Evolutionary conservation across 2,888 invertebrate genomes (phyloP).

Genomic region (Idaea biselata): DNA sequence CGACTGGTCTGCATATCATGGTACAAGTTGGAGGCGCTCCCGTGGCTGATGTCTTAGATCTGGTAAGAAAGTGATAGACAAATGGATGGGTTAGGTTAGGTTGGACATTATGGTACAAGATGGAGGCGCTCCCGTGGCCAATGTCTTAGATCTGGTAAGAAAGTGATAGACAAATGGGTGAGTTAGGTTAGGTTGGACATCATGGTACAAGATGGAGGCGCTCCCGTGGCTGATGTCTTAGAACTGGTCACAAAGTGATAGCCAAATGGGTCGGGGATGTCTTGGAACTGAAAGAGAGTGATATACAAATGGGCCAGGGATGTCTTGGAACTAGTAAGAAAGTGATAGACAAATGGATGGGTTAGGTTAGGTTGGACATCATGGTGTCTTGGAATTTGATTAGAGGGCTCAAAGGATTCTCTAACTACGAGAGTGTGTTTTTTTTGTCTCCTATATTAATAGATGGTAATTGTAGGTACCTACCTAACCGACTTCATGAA

Average conservation of each 20-base stretch:
- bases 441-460: too few species aligned
- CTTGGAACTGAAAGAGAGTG: too few species aligned
- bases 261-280: background rate
- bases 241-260: constrained; percentile 56
- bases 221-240: constrained; percentile 33
- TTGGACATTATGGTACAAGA: constrained; percentile 82
- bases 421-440: too few species aligned
- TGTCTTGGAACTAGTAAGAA: too few species aligned
- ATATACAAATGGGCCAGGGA: too few species aligned
- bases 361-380: background rate
- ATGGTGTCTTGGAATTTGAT: too few species aligned
- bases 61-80: constrained; percentile 67
- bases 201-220: background rate
- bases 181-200: constrained; percentile 61
- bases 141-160: too few species aligned
- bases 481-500: too few species aligned
- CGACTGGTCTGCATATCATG: constrained; percentile 83
- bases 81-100: background rate
- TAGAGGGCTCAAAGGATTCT: too few species aligned
- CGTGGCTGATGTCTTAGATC: constrained; percentile 84
- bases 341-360: background rate
- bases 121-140: constrained; percentile 67
- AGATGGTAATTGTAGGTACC: too few species aligned
- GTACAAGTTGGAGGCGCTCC: constrained; percentile 89
- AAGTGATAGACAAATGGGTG: background rate